Conservation (phyloP, 2,888 invertebrate species). For the Sisyra nigra region DNA sequence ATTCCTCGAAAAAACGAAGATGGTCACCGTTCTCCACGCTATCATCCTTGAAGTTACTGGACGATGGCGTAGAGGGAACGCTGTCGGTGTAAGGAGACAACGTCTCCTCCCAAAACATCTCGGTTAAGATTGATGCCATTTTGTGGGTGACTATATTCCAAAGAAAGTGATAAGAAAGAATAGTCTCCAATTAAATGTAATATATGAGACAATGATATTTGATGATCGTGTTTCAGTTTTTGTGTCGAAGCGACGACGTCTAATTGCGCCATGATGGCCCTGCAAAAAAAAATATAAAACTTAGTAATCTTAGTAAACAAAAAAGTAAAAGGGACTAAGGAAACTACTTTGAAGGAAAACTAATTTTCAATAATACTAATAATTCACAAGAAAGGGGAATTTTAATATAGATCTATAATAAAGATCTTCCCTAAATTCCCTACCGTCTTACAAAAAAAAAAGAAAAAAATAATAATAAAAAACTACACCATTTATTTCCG, state of each 20-base stretch:
- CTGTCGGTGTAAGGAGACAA: constrained; percentile 11
- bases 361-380: too few species aligned
- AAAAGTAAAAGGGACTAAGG: neutral
- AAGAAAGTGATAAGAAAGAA: constrained; percentile 1
- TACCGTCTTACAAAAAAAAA: too few species aligned
- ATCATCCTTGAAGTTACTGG: constrained; percentile 21
- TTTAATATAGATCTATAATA: too few species aligned
- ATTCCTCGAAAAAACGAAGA: constrained; percentile 10
- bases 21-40: constrained; percentile 11
- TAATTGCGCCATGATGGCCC: constrained; percentile 70
- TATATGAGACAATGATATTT: constrained; percentile 17
- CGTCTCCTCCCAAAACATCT: constrained; percentile 9
- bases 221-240: constrained; percentile 16
- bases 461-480: too few species aligned
- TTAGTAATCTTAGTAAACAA: neutral
- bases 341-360: too few species aligned
- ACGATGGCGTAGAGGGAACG: constrained; percentile 19
- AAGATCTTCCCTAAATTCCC: too few species aligned
- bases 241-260: constrained; percentile 46
- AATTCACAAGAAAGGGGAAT: too few species aligned
- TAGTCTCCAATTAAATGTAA: constrained; percentile 17
- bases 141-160: constrained; percentile 31
- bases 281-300: constrained; percentile 31
- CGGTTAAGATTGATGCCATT: constrained; percentile 23
- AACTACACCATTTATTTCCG: too few species aligned